A percentile compares a stretch with the other conserved stretches of the same genome.
Conservation (phyloP, 2,113 vertebrate genomes). For the Petaurus breviceps region DNA sequence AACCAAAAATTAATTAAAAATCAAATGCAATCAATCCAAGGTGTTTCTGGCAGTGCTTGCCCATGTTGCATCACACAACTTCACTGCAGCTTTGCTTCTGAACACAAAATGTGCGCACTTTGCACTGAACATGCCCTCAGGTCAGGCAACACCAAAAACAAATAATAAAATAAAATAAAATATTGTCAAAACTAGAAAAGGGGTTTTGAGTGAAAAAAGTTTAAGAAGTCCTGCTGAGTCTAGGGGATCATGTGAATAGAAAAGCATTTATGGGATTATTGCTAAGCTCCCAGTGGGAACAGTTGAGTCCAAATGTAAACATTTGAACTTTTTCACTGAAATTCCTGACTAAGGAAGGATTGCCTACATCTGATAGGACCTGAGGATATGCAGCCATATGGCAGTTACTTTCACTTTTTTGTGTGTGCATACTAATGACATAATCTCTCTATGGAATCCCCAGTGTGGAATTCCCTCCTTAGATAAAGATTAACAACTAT, state of each 20-base stretch:
- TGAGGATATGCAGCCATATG: not conserved
- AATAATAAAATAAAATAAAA: too few relatives aligned
- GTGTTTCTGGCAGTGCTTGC: too few relatives aligned
- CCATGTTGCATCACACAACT: too few relatives aligned
- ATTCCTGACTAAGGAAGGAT: not conserved
- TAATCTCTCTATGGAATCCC: not conserved
- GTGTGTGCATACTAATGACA: not conserved
- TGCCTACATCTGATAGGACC: not conserved
- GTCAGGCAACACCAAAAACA: too few relatives aligned
- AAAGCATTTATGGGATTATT: not conserved
- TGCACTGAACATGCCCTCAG: too few relatives aligned
- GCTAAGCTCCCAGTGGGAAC: not conserved
- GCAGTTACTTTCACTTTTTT: not conserved
- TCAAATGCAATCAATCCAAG: too few relatives aligned
- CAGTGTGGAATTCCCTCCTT: not conserved
- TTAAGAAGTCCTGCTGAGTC: not conserved
- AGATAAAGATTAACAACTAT: not conserved
- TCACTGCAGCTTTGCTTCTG: too few relatives aligned
- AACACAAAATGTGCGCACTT: too few relatives aligned
- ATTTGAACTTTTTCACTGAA: not conserved
- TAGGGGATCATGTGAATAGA: not conserved
- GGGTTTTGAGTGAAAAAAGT: too few relatives aligned
- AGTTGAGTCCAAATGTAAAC: not conserved
- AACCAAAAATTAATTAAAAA: too few relatives aligned
- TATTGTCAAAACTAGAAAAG: too few relatives aligned